Percentiles rank a stretch among this genome's conserved stretches.
These are phyloP conservation scores for Artibeus lituratus DNA, from an alignment of 2,797 vertebrate species.

Conservation along the genomic window DNA sequence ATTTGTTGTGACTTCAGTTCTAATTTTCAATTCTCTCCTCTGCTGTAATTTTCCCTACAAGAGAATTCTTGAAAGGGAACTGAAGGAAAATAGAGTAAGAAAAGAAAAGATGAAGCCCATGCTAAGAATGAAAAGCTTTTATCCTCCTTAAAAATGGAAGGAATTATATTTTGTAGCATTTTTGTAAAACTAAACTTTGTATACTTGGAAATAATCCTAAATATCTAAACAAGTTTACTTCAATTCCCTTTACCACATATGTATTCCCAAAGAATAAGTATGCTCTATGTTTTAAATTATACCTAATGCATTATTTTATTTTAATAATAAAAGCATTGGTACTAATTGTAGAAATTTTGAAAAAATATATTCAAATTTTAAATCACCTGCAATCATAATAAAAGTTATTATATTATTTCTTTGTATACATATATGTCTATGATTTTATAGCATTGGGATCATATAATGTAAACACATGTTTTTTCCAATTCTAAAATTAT, in stretches of 20 bases:
- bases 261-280: neutral
- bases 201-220: neutral
- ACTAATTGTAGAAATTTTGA: neutral
- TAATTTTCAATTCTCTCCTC: neutral
- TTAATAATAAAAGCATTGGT: neutral
- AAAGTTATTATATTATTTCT: neutral
- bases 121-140: neutral
- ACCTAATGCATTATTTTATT: neutral
- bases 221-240: neutral
- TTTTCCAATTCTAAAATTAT: neutral
- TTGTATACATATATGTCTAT: neutral
- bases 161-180: neutral
- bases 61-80: neutral
- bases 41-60: neutral
- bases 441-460: neutral
- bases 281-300: neutral
- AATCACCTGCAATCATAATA: neutral
- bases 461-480: neutral
- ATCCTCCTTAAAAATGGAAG: neutral
- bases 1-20: neutral
- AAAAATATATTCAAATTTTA: neutral
- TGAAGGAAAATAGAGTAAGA: neutral
- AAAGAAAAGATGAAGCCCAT: neutral
- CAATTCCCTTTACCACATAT: neutral
- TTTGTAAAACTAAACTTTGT: neutral